Evolutionary conservation across 2,113 vertebrate species (phyloP).

Genomic region (Otolemur garnettii): DNA sequence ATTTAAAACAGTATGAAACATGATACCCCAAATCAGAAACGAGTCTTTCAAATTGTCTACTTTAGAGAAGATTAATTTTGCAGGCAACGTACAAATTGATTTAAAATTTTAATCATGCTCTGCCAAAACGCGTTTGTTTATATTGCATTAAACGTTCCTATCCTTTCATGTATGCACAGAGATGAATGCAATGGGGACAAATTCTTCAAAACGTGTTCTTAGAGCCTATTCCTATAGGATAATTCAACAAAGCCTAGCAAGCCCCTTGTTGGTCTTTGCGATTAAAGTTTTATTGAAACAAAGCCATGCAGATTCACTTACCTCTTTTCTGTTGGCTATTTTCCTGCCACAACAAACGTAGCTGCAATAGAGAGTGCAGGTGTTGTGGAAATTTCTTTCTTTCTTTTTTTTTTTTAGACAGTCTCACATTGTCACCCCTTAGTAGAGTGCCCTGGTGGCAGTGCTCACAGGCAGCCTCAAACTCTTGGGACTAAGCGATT

Average conservation of each 20-base stretch:
- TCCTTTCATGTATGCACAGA: not conserved
- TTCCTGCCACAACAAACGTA: not conserved
- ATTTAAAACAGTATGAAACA: conserved; percentile 18
- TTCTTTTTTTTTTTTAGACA: no score
- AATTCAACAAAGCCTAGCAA: not conserved
- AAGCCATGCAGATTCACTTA: not conserved
- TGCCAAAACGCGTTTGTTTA: not conserved
- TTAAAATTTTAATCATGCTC: not conserved
- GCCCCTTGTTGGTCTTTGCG: not conserved
- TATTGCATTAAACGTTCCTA: not conserved
- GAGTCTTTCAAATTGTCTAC: not conserved
- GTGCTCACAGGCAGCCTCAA: no score
- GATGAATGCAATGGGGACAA: not conserved
- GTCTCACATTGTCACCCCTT: no score
- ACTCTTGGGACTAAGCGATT: no score
- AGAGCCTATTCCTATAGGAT: not conserved
- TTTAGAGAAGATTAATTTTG: conserved; percentile 7
- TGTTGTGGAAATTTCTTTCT: no score
- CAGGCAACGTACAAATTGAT: not conserved
- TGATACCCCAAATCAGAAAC: not conserved
- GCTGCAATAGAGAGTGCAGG: not conserved
- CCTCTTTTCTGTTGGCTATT: not conserved
- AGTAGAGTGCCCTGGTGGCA: no score
- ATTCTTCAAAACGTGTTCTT: not conserved
- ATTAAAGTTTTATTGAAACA: not conserved